Base-by-base conservation (phyloP, 2,113 vertebrate species). In the Takifugu bimaculatus region DNA sequence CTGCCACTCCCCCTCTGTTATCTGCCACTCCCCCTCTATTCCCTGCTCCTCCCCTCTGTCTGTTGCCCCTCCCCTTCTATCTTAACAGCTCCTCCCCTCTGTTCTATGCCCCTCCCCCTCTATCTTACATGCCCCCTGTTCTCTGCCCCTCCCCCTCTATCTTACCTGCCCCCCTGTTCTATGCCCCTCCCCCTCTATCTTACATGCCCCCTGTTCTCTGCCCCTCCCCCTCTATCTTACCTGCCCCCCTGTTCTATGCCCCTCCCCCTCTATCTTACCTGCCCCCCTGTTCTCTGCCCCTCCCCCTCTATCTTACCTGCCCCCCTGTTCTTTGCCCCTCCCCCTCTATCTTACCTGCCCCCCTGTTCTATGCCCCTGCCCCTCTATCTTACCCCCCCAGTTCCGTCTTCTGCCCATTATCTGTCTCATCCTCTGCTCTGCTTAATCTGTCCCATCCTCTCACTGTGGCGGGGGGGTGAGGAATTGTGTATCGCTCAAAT, bases 141-240 rank as follows among this genome's bases (percentile, higher is more conserved):
- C 74, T 62, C 42, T 63, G 60, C 62, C 63, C 48, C 50, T 43
- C 42, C 12, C 63, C 68, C 44, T 2, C 58, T 58, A 60, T 50
- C 64, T 56, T 49, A 4, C 53, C 65, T 13, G 2, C 65, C 86
- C 90, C 2, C 12, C 14, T 25, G n/a, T 92, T 85, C 89, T 92
- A 87, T 87, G 92, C 75, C 76, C 72, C 77, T 43, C 42, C 12
- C 63, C 68, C 44, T 2, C 58, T 58, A 60, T 50, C 64, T 56
- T 49, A 4, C 53, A 62, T 13, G 2, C 86, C 90, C 2, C 12
- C 14, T 25, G n/a, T 92, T 85, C 89, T 92, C 87, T 87, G 92
- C 75, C 76, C 72, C 77, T 75, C 78, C 74, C 78, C 68, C 84
- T 81, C 84, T 76, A 68, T 75, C 72, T 84, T 80, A 80, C 87